A percentile compares a stretch with the other conserved stretches of the same genome.
Conservation (phyloP, 2,113 vertebrate genomes). For the Eonycteris spelaea region DNA sequence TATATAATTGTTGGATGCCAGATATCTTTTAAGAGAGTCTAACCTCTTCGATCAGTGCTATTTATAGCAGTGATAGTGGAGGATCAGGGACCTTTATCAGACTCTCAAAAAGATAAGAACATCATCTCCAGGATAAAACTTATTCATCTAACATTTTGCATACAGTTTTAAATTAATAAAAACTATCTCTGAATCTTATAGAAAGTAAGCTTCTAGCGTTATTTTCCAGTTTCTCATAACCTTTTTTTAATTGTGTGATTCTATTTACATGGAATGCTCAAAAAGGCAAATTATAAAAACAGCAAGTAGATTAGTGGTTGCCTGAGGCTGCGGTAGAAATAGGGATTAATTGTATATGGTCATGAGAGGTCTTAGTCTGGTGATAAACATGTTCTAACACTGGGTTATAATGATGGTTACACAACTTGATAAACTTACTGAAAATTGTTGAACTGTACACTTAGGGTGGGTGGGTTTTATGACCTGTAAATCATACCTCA, state of each 20-base stretch:
- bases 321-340: neutral
- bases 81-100: neutral
- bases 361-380: neutral
- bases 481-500: neutral
- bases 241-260: neutral
- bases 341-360: neutral
- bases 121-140: neutral
- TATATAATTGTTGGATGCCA: neutral
- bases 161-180: constrained; percentile 14
- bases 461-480: neutral
- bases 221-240: neutral
- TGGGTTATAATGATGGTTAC: neutral
- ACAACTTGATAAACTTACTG: neutral
- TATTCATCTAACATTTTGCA: constrained; percentile 16
- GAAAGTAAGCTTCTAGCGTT: neutral
- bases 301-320: neutral
- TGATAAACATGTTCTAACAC: neutral
- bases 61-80: neutral
- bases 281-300: neutral
- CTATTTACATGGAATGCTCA: neutral
- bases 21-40: neutral
- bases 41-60: neutral
- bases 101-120: neutral
- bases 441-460: neutral
- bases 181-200: neutral